Evolutionary conservation across 2,113 vertebrate genomes (phyloP), one percentile per base, ranked within the genome.

Genomic region (Toxostoma redivivum): DNA sequence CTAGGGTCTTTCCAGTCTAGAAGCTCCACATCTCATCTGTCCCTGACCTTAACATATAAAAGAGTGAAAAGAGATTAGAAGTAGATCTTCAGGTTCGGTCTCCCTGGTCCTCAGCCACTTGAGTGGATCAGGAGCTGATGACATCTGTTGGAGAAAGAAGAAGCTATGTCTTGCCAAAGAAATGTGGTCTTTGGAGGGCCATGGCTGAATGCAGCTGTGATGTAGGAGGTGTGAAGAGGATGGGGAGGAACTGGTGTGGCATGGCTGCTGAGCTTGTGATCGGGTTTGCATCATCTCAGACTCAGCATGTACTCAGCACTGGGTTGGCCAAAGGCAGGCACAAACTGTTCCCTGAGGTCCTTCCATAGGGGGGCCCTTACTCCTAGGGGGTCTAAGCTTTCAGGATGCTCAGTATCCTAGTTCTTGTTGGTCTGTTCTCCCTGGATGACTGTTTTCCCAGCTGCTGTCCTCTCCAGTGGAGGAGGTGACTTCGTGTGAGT

Each of bases 381-480:
- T 94, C 67, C 67, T 92, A 86, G 82, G 77, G 69, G 44, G 56
- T 91, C 86, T 84, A 85, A 94, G 73, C 73, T 86, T 64, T 92
- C 88, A 92, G 76, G 64, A 83, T 77, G 51, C 71, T 62, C 67
- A 70, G 22, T 35, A 72, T 86, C 38, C 80, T 37, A 48, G 66
- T 73, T 86, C 87, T 96, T 42, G 44, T 20, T 89, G 77, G 69
- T 56, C 65, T 91, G 60, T 66, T 60, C 54, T 83, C 51, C 38
- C 56, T 56, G 64, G 45, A n/a, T 5, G 7, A 71, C 80, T 95
- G 92, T 96, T 96, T 96, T 94, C 80, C 94, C 94, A 95, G 95
- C 93, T 97, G 95, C 81, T 90, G 56, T 90, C 79, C 28, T 84
- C 86, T 72, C 70, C 38, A 33, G 40, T 92, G 86, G 74, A 95